phyloP scores from a whole-genome alignment of 2,888 invertebrate species.

The Galerucella nymphaeae region DNA sequence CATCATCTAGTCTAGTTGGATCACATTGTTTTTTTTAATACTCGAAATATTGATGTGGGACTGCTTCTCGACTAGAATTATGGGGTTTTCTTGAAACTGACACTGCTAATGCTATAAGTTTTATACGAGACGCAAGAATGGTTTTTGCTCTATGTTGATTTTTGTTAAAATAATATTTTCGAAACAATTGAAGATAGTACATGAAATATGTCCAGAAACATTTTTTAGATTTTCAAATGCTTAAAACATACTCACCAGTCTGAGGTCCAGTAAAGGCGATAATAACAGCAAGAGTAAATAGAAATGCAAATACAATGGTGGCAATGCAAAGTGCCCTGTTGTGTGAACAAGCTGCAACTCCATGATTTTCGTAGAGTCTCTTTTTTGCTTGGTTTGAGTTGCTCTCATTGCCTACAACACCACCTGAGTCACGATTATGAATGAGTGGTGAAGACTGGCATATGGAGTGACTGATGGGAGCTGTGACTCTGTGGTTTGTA shows the following conservation, averaged over 20 bases:
- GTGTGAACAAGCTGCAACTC: constrained; percentile 89
- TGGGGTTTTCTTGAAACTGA: no score
- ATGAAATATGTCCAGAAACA: background rate
- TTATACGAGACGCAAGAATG: no score
- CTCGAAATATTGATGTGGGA: no score
- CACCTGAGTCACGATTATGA: constrained; percentile 65
- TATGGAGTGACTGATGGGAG: constrained; percentile 57
- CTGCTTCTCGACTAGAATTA: no score
- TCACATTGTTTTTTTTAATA: no score
- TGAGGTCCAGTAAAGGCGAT: constrained; percentile 92
- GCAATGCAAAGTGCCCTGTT: constrained; percentile 86
- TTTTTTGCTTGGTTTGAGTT: constrained; percentile 73
- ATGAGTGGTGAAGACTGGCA: constrained; percentile 61
- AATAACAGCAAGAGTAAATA: constrained; percentile 85
- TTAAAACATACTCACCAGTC: constrained; percentile 71
- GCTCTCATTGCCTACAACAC: constrained; percentile 71
- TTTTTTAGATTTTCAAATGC: background rate
- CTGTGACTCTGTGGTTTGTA: constrained; percentile 56
- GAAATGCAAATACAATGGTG: constrained; percentile 80
- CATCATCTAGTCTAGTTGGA: no score
- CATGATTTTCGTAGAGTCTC: constrained; percentile 77
- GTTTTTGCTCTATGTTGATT: no score
- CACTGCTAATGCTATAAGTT: no score
- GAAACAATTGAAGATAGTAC: no score
- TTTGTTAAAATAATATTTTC: no score